Base-by-base conservation (phyloP, 2,797 vertebrate species). In the Hoplostethus mediterraneus region DNA sequence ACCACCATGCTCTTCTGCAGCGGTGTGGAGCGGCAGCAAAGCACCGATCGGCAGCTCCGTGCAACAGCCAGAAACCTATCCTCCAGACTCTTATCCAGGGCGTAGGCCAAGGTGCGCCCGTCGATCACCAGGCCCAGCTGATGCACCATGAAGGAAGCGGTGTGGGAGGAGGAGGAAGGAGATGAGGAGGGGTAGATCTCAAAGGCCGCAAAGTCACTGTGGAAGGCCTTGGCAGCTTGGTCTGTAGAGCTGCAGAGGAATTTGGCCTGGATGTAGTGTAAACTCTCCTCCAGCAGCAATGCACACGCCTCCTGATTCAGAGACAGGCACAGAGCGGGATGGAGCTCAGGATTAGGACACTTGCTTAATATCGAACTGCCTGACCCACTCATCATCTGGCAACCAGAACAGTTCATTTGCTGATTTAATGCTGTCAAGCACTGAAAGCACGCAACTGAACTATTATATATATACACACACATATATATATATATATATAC, bases 1-100 rank as follows among this genome's bases (percentile, higher is more conserved):
- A 99, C 98, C 81, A 99, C 97, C 96, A 97, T 97, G 90, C 98
- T 99, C 91, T 99, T 99, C 93, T 99, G 98, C 68, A 99, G 93
- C 0, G 98, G 98, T 0, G 98, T 99, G 9, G 97, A 97, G 4
- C 98, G 95, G 79, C 97, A 99, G 91, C 98, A 99, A 1, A 99
- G 94, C 7, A 99, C 97, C 0, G 97, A 96, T 5, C 95, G 95
- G 84, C 98, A 99, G 84, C 90, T 96, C 68, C 93, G 93, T 0
- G 98, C 97, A 0, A 99, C 90, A 0, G 94, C 93, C 78, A 99
- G 95, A 79, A 99, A 99, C 88, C 94, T 96, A 56, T 99, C 97
- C 88, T 99, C 97, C 81, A 99, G 90, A 16, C 79, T 93, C 74
- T 91, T 92, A 44, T 99, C 97, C 71, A 99, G 94, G 6, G 97